phyloP scores from a whole-genome alignment of 2,888 invertebrate species.

The Pyrochroa serraticornis region DNA sequence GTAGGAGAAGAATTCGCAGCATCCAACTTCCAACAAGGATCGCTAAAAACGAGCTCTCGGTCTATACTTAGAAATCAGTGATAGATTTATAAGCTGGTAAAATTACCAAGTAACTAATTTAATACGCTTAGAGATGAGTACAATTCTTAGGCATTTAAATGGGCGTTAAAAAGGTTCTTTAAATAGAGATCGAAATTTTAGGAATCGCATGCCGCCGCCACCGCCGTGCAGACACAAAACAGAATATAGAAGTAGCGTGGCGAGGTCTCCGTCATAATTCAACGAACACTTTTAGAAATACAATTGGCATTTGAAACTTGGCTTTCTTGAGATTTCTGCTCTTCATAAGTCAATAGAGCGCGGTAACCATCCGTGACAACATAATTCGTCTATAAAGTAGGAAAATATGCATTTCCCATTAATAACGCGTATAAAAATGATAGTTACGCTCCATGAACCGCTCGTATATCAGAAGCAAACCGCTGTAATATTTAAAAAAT shows the following conservation, averaged over 20 bases:
- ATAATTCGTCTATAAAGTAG: constrained; percentile 34
- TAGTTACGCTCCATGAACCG: constrained; percentile 33
- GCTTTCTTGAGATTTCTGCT: too few relatives aligned
- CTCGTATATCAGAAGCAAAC: constrained; percentile 31
- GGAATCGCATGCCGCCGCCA: neutral
- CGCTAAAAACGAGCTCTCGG: constrained; percentile 25
- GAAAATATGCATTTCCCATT: constrained; percentile 30
- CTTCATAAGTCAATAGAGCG: neutral
- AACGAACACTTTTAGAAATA: too few relatives aligned
- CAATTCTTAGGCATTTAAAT: constrained; percentile 7
- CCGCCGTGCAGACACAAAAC: neutral
- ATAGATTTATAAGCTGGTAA: constrained; percentile 30
- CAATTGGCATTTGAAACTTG: too few relatives aligned
- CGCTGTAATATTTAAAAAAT: constrained; percentile 32
- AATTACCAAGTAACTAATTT: constrained; percentile 20
- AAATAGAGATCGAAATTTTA: neutral
- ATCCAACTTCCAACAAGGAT: constrained; percentile 27
- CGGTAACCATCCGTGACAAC: constrained; percentile 28
- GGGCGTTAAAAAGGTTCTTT: neutral
- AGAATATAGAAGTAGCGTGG: neutral
- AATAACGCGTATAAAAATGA: constrained; percentile 24
- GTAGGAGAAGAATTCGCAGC: constrained; percentile 32
- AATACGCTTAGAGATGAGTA: constrained; percentile 6
- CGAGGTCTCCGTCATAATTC: too few relatives aligned
- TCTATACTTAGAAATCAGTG: constrained; percentile 32